Evolutionary conservation across 2,888 invertebrate genomes (phyloP), one percentile per base, ranked within the genome.

Genomic region (Alloplasta piceator): DNA sequence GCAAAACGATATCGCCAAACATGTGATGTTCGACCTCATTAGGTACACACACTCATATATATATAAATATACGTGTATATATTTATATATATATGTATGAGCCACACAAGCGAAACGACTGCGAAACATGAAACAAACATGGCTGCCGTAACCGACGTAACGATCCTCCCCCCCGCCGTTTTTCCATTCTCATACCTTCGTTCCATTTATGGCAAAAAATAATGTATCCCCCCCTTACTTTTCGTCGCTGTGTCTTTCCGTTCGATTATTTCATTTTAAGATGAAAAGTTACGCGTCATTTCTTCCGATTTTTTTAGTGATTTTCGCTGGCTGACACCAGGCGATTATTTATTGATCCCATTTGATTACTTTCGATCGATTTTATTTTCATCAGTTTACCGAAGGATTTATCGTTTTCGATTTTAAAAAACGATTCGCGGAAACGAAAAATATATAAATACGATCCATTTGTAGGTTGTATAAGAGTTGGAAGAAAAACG

Each of bases 121-220:
- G 63, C 74, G 68, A 55, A 71, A 66, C 66, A 71, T 71, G 38
- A 58, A 56, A 70, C 9, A 46, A 80, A 80, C 41, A 76, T 81
- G 81, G 81, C 81, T 38, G 64, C 68, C 70, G 55, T 52, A 58
- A 56, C 55, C 74, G 66, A 73, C 74, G 73, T 48, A 50, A 64
- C 56, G 66, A 46, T 41, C 46, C 66, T 43, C 26, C 14, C 46
- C 9, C 6, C 43, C 52, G 9, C 63, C 26, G 26, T 26, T 26
- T 26, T 26, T 26, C 26, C 26, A 26, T 26, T 26, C 26, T 26
- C 26, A 26, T 26, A 26, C 26, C 26, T 26, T 3, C 26, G 26
- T 26, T 26, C 26, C 26, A 26, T 26, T 2, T 26, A 26, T 26
- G 3, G 26, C 26, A 26, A 26, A 26, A 26, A 26, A 26, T 26